Base-by-base conservation (phyloP, 2,797 vertebrate genomes). In the Ctenosaura bakeri region DNA sequence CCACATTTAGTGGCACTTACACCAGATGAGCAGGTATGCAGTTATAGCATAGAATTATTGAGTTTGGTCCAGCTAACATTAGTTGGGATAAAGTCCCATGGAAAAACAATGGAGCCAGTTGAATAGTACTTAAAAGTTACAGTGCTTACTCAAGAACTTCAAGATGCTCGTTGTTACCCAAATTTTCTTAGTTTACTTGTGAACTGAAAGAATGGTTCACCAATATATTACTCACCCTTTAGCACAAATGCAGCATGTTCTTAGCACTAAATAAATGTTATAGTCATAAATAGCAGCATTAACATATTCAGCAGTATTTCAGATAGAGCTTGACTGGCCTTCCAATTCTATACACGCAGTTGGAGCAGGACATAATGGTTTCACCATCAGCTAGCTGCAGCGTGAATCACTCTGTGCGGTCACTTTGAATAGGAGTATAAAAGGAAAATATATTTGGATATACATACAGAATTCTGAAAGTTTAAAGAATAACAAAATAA, bases 231-330 rank as follows among this genome's bases (percentile, higher is more conserved):
- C 12, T 50, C 20, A 46, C 29, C 29, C 20, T 24, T 87, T 87
- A 64, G 12, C 35, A n/a, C 32, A 42, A 90, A 83, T 83, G n/a
- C 85, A 90, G 85, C 85, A 85, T 42, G 32, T 24, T 69, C 52
- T 89, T 85, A 56, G 74, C 62, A 69, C 83, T 90, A 81, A 26
- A 86, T 86, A 81, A 81, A 76, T 22, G 22, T 46, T 62, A 52
- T 14, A 74, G 24, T 29, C 86, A 38, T 10, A 76, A 69, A 88
- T 91, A 93, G 93, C 91, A 92, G 92, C 92, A 89, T 80, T 54
- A 32, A 92, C 82, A 95, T 62, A 54, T 88, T 85, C 22, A 4
- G 3, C 1, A 88, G 62, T 56, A 52, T 86, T 13, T 4, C 80
- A 89, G 84, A 22, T 62, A 69, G 83, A 92, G 86, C 76, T 93